Conservation (phyloP, 1,140 invertebrate genomes). For the Scaptodrosophila lebanonensis region DNA sequence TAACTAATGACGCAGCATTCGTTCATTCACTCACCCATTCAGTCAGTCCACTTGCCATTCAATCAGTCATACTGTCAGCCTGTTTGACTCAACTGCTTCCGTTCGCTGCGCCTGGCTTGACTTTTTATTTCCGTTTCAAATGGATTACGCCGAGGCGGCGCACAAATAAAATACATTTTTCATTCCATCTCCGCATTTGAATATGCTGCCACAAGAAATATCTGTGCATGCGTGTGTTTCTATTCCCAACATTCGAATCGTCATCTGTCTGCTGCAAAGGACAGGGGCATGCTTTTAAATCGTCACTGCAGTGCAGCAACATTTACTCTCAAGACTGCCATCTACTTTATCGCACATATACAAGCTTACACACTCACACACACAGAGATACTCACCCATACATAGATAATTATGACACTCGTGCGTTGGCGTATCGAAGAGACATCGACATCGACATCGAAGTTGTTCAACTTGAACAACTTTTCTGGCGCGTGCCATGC, state of each 20-base stretch:
- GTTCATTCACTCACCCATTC: no score
- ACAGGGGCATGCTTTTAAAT: no score
- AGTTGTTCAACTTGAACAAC: no score
- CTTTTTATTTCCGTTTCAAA: slow-evolving; percentile 65
- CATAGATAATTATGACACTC: slow-evolving; percentile 49
- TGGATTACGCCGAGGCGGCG: slow-evolving; percentile 43
- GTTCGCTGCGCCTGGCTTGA: slow-evolving; percentile 31
- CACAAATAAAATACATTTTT: slow-evolving; percentile 23
- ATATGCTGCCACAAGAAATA: no score
- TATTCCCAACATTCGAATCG: no score
- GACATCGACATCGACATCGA: no score
- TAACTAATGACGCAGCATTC: slow-evolving; percentile 62
- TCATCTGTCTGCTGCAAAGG: no score
- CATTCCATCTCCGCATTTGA: slow-evolving; percentile 27
- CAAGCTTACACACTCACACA: neutral
- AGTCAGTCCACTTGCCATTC: slow-evolving; percentile 46
- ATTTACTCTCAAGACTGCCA: slow-evolving; percentile 10
- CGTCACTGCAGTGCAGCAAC: no score
- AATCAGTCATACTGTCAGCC: slow-evolving; percentile 48
- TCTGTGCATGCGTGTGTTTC: neutral
- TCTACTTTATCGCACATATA: slow-evolving; percentile 21
- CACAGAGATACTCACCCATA: slow-evolving; percentile 7
- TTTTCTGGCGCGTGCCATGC: slow-evolving; percentile 22
- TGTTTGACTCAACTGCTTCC: no score
- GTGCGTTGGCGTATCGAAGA: slow-evolving; percentile 47